phyloP scores from a whole-genome alignment of 2,113 vertebrate genomes.

The Spea multiplicata region DNA sequence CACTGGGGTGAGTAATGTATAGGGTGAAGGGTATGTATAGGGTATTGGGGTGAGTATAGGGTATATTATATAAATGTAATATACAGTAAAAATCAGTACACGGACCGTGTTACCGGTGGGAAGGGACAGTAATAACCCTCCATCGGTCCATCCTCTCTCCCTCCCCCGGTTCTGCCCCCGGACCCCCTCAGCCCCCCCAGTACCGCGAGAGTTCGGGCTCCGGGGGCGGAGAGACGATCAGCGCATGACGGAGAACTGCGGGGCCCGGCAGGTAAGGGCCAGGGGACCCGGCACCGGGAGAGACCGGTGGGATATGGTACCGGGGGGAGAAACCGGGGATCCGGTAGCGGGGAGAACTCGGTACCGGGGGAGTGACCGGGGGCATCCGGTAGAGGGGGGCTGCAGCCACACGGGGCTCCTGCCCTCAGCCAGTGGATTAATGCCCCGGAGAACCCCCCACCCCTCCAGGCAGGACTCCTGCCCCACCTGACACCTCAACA shows the following conservation, averaged over 20 bases:
- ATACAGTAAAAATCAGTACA: no score
- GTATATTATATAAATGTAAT: not conserved
- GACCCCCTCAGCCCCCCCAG: slow-evolving; percentile 4
- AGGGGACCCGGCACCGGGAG: slow-evolving; percentile 2
- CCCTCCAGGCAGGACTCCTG: not conserved
- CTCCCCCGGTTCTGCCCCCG: slow-evolving; percentile 5
- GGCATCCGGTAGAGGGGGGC: not conserved
- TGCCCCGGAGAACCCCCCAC: no score
- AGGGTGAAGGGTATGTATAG: not conserved
- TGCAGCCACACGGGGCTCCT: not conserved
- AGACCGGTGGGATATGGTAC: not conserved
- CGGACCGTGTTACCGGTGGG: no score
- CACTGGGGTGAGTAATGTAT: not conserved
- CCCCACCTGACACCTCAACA: not conserved
- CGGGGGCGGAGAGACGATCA: slow-evolving; percentile 23
- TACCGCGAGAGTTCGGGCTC: slow-evolving; percentile 49
- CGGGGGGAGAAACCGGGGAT: no score
- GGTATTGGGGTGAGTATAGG: not conserved
- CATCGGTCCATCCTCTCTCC: not conserved
- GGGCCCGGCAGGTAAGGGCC: slow-evolving; percentile 27
- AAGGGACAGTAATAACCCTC: not conserved
- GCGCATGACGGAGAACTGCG: slow-evolving; percentile 19
- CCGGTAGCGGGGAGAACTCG: no score
- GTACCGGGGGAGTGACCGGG: not conserved
- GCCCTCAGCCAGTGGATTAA: not conserved